phyloP scores from a whole-genome alignment of 1,140 invertebrate species.

The Ridgeia piscesae region DNA sequence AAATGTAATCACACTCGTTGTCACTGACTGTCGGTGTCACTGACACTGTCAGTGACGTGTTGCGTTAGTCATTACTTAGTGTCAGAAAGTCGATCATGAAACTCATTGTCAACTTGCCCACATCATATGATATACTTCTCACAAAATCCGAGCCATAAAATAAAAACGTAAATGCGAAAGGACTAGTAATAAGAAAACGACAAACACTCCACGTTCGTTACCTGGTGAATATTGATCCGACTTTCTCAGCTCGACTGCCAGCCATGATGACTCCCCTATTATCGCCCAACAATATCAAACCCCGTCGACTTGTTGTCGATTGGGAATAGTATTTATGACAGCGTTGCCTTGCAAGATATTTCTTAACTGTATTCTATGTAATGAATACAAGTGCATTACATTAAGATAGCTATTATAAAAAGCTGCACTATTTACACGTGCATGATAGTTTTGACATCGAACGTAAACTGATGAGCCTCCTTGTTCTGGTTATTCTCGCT shows the following conservation, averaged over 20 bases:
- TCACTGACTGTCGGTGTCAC: not conserved
- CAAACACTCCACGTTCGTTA: slow-evolving; percentile 24
- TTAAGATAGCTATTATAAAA: not conserved
- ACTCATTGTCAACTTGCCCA: not conserved
- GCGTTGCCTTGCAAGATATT: not conserved
- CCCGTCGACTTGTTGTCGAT: not conserved
- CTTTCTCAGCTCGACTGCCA: slow-evolving; percentile 36
- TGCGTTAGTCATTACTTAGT: no score
- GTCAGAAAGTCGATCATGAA: no score
- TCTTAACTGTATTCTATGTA: not conserved
- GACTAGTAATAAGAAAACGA: no score
- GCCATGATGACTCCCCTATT: slow-evolving; percentile 32
- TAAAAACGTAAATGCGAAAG: slow-evolving; percentile 6
- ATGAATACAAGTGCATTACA: not conserved
- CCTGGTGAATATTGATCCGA: slow-evolving; percentile 37
- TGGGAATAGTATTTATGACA: not conserved
- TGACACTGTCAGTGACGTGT: slow-evolving; percentile 17
- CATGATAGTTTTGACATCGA: not conserved
- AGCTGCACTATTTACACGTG: not conserved
- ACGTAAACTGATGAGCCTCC: not conserved
- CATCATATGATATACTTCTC: not conserved
- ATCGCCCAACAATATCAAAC: not conserved
- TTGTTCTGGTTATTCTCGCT: not conserved
- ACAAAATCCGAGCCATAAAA: not conserved
- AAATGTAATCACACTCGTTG: not conserved